Evolutionary conservation across 2,113 vertebrate genomes (phyloP).

Genomic region (Eretmochelys imbricata): DNA sequence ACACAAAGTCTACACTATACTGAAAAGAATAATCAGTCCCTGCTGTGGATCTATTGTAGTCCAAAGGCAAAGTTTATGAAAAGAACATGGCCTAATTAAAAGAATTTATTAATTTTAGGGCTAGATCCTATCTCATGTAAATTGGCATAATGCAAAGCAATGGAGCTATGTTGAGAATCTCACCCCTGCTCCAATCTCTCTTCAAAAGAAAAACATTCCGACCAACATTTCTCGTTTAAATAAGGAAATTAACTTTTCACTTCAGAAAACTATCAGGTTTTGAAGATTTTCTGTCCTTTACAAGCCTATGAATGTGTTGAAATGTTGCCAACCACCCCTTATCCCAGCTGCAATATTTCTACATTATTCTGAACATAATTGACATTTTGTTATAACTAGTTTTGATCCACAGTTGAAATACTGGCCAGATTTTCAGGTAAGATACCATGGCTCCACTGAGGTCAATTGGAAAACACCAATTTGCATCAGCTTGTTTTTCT

Average conservation of each 20-base stretch:
- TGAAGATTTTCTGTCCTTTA: conserved; percentile 46
- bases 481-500: rapidly evolving
- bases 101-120: conserved; percentile 5
- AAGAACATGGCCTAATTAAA: conserved; percentile 62
- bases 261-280: conserved; percentile 33
- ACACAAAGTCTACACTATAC: conserved; percentile 22
- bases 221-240: conserved; percentile 12
- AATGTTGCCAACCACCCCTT: not conserved
- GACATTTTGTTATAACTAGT: not conserved
- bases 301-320: not conserved
- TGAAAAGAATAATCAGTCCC: conserved; percentile 58
- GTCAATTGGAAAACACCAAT: not conserved
- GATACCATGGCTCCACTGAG: not conserved
- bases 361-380: not conserved
- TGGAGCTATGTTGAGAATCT: not conserved
- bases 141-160: conserved; percentile 1
- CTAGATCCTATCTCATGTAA: conserved; percentile 50
- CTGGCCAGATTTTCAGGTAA: rapidly evolving
- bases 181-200: not conserved
- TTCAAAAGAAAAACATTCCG: not conserved
- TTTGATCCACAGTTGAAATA: not conserved
- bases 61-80: conserved; percentile 63
- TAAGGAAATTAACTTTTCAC: conserved; percentile 4
- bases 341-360: conserved; percentile 11
- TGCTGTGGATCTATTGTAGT: conserved; percentile 42